phyloP scores from a whole-genome alignment of 2,797 vertebrate genomes.

The Melanotaenia nigrans region DNA sequence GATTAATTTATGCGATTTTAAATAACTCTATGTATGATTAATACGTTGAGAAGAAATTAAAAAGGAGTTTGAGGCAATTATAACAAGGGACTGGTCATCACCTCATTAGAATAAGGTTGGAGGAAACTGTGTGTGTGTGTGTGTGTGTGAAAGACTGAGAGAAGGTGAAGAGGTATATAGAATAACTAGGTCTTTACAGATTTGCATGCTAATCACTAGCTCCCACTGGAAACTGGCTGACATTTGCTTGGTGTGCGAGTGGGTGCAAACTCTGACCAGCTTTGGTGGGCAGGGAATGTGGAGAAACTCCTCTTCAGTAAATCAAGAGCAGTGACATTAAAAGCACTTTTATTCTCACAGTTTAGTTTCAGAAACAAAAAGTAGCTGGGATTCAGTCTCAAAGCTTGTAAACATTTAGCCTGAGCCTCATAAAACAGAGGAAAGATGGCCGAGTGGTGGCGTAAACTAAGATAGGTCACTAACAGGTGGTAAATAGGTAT shows the following conservation, averaged over 20 bases:
- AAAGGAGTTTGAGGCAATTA: conserved; percentile 99
- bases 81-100: conserved; percentile 98
- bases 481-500: neutral
- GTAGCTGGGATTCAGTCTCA: neutral
- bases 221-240: conserved; percentile 78
- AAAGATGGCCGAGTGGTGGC: neutral
- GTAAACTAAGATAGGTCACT: neutral
- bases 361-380: neutral
- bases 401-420: neutral
- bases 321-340: neutral
- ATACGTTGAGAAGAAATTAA: conserved; percentile 97
- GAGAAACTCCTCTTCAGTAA: conserved; percentile 9
- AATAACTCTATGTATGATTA: conserved; percentile 99
- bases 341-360: conserved; percentile 1
- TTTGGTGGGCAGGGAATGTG: conserved; percentile 8
- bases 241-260: conserved; percentile 32
- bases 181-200: conserved; percentile 87
- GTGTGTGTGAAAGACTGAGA: conserved; percentile 44
- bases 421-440: neutral
- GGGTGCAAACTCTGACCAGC: conserved; percentile 13
- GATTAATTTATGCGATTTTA: conserved; percentile 99
- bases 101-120: conserved; percentile 94
- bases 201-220: conserved; percentile 87
- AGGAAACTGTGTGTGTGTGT: conserved; percentile 65
- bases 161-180: conserved; percentile 81